These are phyloP conservation scores for Conomelus anceps DNA, from an alignment of 2,888 invertebrate genomes.

Conservation along the genomic window DNA sequence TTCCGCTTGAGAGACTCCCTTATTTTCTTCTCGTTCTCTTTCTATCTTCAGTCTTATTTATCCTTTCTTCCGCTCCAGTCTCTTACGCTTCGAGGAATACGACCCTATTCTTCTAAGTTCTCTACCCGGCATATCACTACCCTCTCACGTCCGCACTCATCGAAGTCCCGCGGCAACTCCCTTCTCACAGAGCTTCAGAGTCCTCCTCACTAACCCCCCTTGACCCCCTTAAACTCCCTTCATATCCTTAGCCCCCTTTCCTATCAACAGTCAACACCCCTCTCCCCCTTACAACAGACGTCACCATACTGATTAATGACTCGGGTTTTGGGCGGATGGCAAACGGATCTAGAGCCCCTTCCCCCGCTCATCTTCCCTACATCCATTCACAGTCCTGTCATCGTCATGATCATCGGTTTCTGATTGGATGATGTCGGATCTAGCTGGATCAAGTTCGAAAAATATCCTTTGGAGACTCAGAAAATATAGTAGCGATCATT, in stretches of 20 bases:
- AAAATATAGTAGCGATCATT: too few relatives aligned
- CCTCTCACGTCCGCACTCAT: background rate
- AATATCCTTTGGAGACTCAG: too few relatives aligned
- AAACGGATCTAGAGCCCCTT: background rate
- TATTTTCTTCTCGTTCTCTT: background rate
- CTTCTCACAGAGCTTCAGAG: background rate
- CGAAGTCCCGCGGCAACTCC: background rate
- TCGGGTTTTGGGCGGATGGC: background rate
- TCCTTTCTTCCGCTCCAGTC: background rate
- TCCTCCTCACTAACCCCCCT: background rate
- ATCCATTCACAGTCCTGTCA: background rate
- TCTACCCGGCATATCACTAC: background rate
- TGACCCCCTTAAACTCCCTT: too few relatives aligned
- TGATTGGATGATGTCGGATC: background rate
- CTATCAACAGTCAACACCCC: too few relatives aligned
- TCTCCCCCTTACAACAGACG: too few relatives aligned
- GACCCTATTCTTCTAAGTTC: background rate
- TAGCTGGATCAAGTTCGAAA: too few relatives aligned
- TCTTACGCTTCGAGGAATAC: background rate
- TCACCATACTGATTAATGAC: background rate
- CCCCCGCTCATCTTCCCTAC: background rate
- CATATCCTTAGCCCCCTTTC: too few relatives aligned
- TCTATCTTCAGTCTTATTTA: background rate
- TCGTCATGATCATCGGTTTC: background rate
- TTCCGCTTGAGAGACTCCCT: conserved; percentile 4